Evolutionary conservation across 2,113 vertebrate genomes (phyloP), one percentile per base, ranked within the genome.

Genomic region (Heterotilapia buettikoferi): DNA sequence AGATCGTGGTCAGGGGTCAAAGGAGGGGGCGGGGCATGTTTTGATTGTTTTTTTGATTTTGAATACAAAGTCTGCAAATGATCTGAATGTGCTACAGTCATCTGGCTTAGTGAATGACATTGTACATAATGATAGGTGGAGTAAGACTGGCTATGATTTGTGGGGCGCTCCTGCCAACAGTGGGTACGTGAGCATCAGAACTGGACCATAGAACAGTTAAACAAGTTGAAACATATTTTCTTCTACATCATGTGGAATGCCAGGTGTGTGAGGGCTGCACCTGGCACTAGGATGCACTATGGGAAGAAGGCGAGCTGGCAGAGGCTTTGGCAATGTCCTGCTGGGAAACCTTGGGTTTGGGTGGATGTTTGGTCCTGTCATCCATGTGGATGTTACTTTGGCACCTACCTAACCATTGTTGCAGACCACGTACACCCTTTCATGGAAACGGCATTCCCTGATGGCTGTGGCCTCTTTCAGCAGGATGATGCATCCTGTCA

Each of bases 241-340:
- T 38, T 38, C 3, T 38, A 38, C 9, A 10, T 38, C 18, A 2
- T 66, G 61, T 38, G 1, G 31, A 0, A 10, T 5, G 1, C 9
- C 61, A 36, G 61, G 18, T 38, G 61, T 66, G 61, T n/a, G 31
- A 3, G 61, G 18, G 18, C 10, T 66, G 61, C 18, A 36, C 18
- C 61, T 66, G 61, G 61, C 5, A 12, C 31, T 31, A 66, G 61
- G 10, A 36, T 66, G 31, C 61, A 66, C 10, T 66, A 66, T 5
- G 61, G 61, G 29, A 36, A 63, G 59, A 36, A 36, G 59, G 31
- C 6, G 18, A 63, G 18, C 61, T 12, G 31, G 31, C 61, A n/a
- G 61, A 66, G 31, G 61, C 61, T 66, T 66, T 66, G 61, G 16
- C 29, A 33, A 61, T 11, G 9, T 36, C 18, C 31, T 12, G 18